Percentiles rank a stretch among this genome's conserved stretches.
These are phyloP conservation scores for Branchinecta sandiegonensis DNA, from an alignment of 2,888 invertebrate species.

Conservation along the genomic window DNA sequence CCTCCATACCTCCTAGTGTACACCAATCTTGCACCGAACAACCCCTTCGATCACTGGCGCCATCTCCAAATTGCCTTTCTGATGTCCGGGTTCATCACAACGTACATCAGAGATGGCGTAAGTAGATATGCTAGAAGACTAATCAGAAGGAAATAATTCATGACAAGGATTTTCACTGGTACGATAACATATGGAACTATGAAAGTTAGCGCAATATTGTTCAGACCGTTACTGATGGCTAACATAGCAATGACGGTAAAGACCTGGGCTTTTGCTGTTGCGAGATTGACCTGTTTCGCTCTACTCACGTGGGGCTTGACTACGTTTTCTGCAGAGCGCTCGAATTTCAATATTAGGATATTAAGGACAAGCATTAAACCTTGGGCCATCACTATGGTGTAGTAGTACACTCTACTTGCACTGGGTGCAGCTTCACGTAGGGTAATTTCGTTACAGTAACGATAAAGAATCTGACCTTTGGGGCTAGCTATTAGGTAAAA, in stretches of 20 bases:
- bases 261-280: constrained; percentile 7
- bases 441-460: neutral
- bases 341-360: neutral
- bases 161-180: neutral
- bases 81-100: neutral
- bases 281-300: neutral
- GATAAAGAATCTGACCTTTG: neutral
- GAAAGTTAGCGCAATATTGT: neutral
- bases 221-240: neutral
- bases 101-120: neutral
- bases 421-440: neutral
- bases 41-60: no score
- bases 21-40: no score
- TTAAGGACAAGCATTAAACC: neutral
- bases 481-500: neutral
- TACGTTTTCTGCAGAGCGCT: neutral
- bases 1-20: no score
- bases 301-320: neutral
- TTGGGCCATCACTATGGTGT: neutral
- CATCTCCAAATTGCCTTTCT: neutral
- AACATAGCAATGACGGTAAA: neutral
- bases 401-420: neutral
- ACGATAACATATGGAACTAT: neutral
- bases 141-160: neutral
- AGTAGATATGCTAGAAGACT: neutral